phyloP scores from a whole-genome alignment of 2,888 invertebrate species.

The Pachliopta kotzebuea region DNA sequence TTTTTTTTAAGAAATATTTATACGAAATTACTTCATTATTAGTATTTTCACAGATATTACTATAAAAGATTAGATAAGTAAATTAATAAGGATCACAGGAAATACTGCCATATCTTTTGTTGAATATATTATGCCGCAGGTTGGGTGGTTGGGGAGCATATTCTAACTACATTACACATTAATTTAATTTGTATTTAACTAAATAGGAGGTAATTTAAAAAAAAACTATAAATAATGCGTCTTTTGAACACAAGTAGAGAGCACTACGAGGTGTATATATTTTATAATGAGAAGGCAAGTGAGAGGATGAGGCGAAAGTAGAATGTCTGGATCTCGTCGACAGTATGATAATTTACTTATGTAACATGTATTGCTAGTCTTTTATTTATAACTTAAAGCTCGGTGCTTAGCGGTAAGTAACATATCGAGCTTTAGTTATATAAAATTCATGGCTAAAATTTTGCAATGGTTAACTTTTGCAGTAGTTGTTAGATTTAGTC shows the following conservation, averaged over 20 bases:
- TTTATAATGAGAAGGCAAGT: constrained; percentile 7
- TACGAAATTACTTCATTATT: too few relatives aligned
- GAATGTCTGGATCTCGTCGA: constrained; percentile 8
- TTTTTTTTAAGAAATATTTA: too few relatives aligned
- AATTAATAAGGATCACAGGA: too few relatives aligned
- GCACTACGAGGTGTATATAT: background rate
- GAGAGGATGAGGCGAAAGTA: constrained; percentile 21
- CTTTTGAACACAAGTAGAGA: background rate
- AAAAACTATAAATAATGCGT: too few relatives aligned
- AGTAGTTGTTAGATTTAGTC: background rate
- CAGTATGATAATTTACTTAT: constrained; percentile 9
- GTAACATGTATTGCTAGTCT: background rate
- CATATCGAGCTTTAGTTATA: background rate
- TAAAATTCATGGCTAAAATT: background rate
- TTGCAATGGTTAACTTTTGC: background rate
- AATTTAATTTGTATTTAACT: too few relatives aligned
- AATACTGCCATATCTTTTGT: too few relatives aligned
- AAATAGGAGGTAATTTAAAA: too few relatives aligned
- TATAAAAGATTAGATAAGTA: too few relatives aligned
- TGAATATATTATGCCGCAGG: too few relatives aligned
- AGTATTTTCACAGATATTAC: too few relatives aligned
- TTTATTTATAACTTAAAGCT: background rate
- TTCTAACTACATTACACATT: too few relatives aligned
- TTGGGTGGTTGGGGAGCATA: too few relatives aligned
- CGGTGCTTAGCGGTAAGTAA: background rate